Percentiles rank a stretch among this genome's conserved stretches.
These are phyloP conservation scores for Taxidea taxus DNA, from an alignment of 2,113 vertebrate species.

Conservation along the genomic window DNA sequence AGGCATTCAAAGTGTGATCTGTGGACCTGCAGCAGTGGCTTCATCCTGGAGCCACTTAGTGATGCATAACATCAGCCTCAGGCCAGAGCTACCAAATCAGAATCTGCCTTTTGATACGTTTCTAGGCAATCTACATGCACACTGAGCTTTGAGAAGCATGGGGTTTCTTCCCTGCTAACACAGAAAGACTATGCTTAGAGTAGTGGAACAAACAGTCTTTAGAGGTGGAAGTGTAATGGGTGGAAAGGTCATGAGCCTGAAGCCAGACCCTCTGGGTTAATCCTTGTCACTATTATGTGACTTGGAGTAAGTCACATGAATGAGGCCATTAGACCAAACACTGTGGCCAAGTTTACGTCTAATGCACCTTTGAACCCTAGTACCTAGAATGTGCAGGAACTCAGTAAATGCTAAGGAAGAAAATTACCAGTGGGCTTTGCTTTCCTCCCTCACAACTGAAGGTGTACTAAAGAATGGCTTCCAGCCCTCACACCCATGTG, in stretches of 20 bases:
- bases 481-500: background rate
- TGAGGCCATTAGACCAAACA: background rate
- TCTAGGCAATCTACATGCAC: background rate
- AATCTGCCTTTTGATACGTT: background rate
- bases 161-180: background rate
- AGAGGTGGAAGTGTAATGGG: background rate
- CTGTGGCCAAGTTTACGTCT: too few relatives aligned
- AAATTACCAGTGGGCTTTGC: background rate
- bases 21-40: background rate
- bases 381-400: background rate
- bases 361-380: background rate
- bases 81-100: background rate
- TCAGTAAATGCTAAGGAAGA: background rate
- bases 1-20: background rate
- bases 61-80: background rate
- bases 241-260: background rate
- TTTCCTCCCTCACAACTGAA: background rate
- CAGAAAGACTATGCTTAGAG: background rate
- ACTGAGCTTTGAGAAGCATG: background rate
- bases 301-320: background rate
- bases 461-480: background rate
- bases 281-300: background rate
- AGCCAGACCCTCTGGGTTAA: background rate
- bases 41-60: background rate
- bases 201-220: background rate